These are phyloP conservation scores for Paramacrobiotus metropolitanus DNA, from an alignment of 1,140 invertebrate genomes.

Conservation along the genomic window DNA sequence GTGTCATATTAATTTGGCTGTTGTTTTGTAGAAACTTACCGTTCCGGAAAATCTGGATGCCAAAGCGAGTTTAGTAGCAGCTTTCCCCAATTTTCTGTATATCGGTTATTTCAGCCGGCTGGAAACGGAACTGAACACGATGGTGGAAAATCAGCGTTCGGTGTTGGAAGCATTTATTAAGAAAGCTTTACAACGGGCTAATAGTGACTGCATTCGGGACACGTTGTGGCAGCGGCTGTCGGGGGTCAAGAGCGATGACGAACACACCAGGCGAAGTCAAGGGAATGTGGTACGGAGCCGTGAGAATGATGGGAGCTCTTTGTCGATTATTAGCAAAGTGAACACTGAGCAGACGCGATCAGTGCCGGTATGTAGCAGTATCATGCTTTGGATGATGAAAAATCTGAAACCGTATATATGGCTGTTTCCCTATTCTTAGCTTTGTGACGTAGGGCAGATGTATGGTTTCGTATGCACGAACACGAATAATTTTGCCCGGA, in stretches of 20 bases:
- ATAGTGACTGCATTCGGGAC: neutral
- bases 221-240: neutral
- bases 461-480: too few species aligned
- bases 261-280: neutral
- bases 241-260: neutral
- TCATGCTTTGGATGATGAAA: too few species aligned
- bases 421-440: too few species aligned
- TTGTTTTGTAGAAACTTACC: too few species aligned
- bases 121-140: neutral
- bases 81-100: neutral
- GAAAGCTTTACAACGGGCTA: neutral
- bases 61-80: neutral
- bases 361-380: too few species aligned
- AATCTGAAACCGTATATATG: too few species aligned
- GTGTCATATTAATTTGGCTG: too few species aligned
- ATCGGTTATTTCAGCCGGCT: constrained; percentile 2
- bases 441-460: too few species aligned
- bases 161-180: neutral
- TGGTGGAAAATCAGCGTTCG: neutral
- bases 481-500: too few species aligned
- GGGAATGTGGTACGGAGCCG: neutral
- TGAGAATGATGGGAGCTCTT: too few species aligned
- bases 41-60: neutral
- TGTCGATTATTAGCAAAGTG: too few species aligned
- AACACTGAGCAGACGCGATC: too few species aligned